A percentile compares a stretch with the other conserved stretches of the same genome.
These are phyloP conservation scores for Parthenolecanium corni DNA, from an alignment of 2,888 invertebrate species.

Conservation along the genomic window DNA sequence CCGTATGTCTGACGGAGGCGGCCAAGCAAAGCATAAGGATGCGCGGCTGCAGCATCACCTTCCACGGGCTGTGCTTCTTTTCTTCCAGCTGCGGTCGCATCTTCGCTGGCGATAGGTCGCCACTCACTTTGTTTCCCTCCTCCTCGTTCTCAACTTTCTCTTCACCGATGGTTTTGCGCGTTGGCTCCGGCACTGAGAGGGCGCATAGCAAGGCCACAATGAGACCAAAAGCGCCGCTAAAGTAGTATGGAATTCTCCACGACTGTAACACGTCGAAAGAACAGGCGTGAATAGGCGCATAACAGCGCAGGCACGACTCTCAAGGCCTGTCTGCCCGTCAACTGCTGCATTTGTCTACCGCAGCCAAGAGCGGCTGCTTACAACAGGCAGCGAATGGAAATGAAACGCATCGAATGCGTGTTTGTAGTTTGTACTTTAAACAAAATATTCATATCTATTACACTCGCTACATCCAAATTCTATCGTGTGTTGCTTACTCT, in stretches of 20 bases:
- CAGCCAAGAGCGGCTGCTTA: no score
- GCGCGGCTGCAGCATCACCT: slow-evolving; percentile 62
- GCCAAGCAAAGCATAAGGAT: slow-evolving; percentile 68
- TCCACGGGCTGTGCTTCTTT: slow-evolving; percentile 52
- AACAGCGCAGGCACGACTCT: no score
- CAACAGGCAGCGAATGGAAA: no score
- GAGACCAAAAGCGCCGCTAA: slow-evolving; percentile 63
- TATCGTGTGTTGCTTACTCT: no score
- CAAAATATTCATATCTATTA: no score
- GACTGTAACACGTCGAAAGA: slow-evolving; percentile 47
- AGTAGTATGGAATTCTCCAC: slow-evolving; percentile 73
- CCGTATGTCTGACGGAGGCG: slow-evolving; percentile 79
- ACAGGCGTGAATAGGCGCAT: no score
- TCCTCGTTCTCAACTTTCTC: slow-evolving; percentile 39
- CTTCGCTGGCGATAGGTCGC: not conserved
- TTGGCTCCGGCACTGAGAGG: slow-evolving; percentile 63
- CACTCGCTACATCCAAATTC: no score
- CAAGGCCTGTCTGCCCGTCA: no score
- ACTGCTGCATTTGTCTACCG: no score
- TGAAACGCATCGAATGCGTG: no score
- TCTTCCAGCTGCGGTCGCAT: slow-evolving; percentile 38
- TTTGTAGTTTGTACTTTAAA: no score
- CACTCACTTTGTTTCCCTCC: not conserved
- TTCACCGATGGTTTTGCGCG: slow-evolving; percentile 62
- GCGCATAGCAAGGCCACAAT: slow-evolving; percentile 59